Evolutionary conservation across 1,140 invertebrate genomes (phyloP), one percentile per base, ranked within the genome.

Genomic region (Magallana ariakensis): DNA sequence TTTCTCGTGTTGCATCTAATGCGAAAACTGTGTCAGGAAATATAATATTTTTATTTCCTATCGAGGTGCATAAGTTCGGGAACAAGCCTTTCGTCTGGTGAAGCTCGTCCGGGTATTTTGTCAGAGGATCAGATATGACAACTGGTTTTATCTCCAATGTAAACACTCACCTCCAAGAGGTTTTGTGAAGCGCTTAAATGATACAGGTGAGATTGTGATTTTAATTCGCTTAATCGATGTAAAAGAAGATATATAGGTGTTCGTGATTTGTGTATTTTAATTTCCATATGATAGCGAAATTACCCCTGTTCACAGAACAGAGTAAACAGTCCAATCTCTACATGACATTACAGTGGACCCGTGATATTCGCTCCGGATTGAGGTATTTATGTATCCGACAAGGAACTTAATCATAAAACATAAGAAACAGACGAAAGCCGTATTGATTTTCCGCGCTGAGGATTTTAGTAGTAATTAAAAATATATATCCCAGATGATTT

Each of bases 221-320:
- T 33, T 75, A 75, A 75, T 75, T 75, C 66, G 66, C 66, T 26
- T 75, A 75, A 75, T 75, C 66, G 66, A 75, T 75, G 66, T 75
- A 33, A 46, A 19, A 75, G 66, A 75, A 75, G 66, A 75, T 75
- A 75, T 75, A 75, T 75, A 26, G 66, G 66, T 75, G 66, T 75
- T 7, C 66, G 66, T 75, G 66, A 75, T 75, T 75, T 75, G 66
- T 75, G 66, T 75, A 26, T 75, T 75, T 75, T 75, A 75, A 75
- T 75, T 75, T 75, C 66, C 22, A 75, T 75, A 75, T 75, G 66
- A 75, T 75, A 75, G 66, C 66, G 22, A 75, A 75, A 75, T 75
- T 26, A 75, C 22, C 66, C 66, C 66, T 75, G 10, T 75, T 62
- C 66, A 11, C 6, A 26, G 22, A 26, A 10, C 33, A 13, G 26